Percentiles rank a stretch among this genome's conserved stretches.
phyloP scores from a whole-genome alignment of 2,113 vertebrate species.

The Eptesicus fuscus region DNA sequence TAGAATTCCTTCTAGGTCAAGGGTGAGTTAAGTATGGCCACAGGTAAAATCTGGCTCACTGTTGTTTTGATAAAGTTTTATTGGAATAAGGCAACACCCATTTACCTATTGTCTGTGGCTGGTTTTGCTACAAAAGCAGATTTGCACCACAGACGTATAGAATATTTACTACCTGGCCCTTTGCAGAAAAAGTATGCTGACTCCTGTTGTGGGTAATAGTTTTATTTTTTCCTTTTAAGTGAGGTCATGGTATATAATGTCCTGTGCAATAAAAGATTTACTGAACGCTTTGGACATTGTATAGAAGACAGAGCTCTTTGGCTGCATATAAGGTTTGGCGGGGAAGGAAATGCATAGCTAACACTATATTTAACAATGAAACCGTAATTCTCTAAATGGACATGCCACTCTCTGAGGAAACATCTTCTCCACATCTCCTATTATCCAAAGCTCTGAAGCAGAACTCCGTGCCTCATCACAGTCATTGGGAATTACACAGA shows the following conservation, averaged over 20 bases:
- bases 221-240: not conserved
- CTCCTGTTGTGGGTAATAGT: not conserved
- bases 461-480: conserved; percentile 48
- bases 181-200: not conserved
- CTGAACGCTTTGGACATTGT: not conserved
- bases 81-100: not conserved
- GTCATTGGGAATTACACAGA: conserved; percentile 42
- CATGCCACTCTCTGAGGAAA: conserved; percentile 36
- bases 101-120: not conserved
- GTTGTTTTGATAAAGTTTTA: not conserved
- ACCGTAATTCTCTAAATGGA: conserved; percentile 7
- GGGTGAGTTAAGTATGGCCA: not conserved
- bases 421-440: conserved; percentile 44
- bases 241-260: not conserved
- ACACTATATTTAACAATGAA: conserved; percentile 61
- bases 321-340: not conserved
- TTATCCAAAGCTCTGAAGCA: conserved; percentile 67
- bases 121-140: not conserved
- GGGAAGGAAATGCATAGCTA: not conserved
- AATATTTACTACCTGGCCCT: not conserved
- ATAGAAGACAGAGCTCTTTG: not conserved
- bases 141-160: not conserved
- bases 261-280: not conserved
- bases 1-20: not conserved
- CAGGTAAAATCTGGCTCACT: not conserved